Base-by-base conservation (phyloP, 1,140 invertebrate species). In the Drosophila takahashii region DNA sequence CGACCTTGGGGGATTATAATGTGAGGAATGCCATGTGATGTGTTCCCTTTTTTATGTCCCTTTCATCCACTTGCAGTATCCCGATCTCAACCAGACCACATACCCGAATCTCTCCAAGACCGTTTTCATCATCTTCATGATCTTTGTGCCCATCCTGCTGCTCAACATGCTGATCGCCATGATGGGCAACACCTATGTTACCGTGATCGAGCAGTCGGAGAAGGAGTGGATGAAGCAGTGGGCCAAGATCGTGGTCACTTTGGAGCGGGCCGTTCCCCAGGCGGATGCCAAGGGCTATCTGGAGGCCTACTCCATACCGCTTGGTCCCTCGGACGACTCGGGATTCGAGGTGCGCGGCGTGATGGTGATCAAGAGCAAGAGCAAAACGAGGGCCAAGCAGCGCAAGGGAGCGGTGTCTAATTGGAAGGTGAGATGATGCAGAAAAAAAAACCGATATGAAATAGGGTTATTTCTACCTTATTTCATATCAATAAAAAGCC, bases 211-310 rank as follows among this genome's bases (percentile, higher is more conserved):
- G 91, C 97, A 98, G 91, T 99, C 98, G 47, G 98, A 99, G 92
- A 99, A 99, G 92, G 98, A 99, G 92, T 99, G 97, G 96, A 96
- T 99, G 91, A 99, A 99, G 93, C 98, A 99, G 96, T 99, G 98
- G 97, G 98, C 98, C 0, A 99, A 99, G 93, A 99, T 99, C 76
- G 97, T 99, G 4, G 97, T 99, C 10, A 97, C 98, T 0, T 90
- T 99, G 76, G 98, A 99, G 92, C 93, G 98, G 36, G 97, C 98
- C 0, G 97, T 99, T 16, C 96, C 97, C 0, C 96, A 97, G 90
- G 94, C 97, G 51, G 96, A 98, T 81, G 96, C 97, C 3, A 96
- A 97, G 77, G 95, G 96, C 61, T 98, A 98, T 92, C 94, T 99
- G 42, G 96, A 98, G 92, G 96, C 98, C 73, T 99, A 99, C 92